Evolutionary conservation across 2,113 vertebrate species (phyloP), one percentile per base, ranked within the genome.

Genomic region (Lepus timidus): DNA sequence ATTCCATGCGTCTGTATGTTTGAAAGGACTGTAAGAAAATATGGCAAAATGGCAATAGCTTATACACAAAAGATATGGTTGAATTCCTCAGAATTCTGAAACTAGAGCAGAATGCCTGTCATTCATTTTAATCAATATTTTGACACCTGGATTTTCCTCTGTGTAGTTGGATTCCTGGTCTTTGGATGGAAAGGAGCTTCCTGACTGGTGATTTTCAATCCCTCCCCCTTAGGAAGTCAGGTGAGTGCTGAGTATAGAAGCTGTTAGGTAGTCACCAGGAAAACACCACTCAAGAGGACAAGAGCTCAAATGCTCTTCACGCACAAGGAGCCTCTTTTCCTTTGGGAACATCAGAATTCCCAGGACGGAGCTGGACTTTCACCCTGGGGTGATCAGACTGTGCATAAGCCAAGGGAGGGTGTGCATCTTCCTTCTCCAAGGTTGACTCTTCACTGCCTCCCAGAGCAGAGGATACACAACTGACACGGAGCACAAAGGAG

Each of bases 101-200:
- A 95, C 31, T 86, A 49, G 49, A 20, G 44, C 23, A 85, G 51
- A 95, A 90, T 92, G 80, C 31, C 17, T 79, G 81, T 65, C 22
- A 75, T 91, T 89, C 73, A 90, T 94, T 95, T 95, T 82, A 96
- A 55, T 27, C 51, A 79, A n/a, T 96, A 87, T 88, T 87, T 62
- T 92, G n/a, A 85, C 29, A 82, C 44, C 10, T 62, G 12, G 2
- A 76, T 74, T 73, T 94, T 95, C 73, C 70, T 95, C n/a, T 62
- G 4, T 76, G 83, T 92, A 94, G 49, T 65, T 25, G 31, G 71
- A 88, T 39, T 91, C 55, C 51, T 90, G 36, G 74, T 61, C 74
- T 58, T 85, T 82, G 78, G 44, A 82, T 4, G 23, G 22, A 70
- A 83, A 95, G 33, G 65, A 76, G 14, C 11, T 90, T 11, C 49